phyloP scores from a whole-genome alignment of 1,140 invertebrate species.

The Papilio polyxenes region DNA sequence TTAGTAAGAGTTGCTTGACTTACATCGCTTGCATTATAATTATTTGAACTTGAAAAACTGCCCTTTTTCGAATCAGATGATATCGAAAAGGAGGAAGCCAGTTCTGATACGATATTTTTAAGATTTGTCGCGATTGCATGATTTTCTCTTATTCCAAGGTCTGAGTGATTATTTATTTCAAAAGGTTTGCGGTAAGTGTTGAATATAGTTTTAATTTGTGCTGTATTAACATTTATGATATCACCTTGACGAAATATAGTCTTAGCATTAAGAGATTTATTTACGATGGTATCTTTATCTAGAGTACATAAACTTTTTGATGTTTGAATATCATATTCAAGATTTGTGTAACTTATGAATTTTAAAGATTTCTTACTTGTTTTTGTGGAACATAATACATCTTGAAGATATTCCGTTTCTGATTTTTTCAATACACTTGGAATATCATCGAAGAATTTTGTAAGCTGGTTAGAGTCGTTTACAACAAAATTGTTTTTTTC shows the following conservation, averaged over 20 bases:
- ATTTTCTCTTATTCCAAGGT: constrained; percentile 19
- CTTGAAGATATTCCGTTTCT: not conserved
- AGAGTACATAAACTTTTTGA: constrained; percentile 5
- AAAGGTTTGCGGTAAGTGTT: constrained; percentile 12
- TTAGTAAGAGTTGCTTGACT: constrained; percentile 21
- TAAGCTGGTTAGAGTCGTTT: not conserved
- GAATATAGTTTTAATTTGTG: constrained; percentile 29
- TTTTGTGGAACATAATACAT: not conserved
- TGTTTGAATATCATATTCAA: not conserved
- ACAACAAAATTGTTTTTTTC: not conserved
- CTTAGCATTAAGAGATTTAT: not conserved
- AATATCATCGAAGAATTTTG: not conserved
- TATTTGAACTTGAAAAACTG: constrained; percentile 29
- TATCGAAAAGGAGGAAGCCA: not conserved
- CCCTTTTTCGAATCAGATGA: constrained; percentile 11
- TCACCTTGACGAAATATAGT: constrained; percentile 24
- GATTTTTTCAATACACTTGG: not conserved
- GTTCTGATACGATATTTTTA: constrained; percentile 10
- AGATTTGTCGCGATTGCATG: not conserved
- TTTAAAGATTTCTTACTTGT: constrained; percentile 14
- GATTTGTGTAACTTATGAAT: constrained; percentile 4
- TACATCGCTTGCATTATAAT: constrained; percentile 7
- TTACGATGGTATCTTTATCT: not conserved
- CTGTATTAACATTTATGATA: constrained; percentile 29
- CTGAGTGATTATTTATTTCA: not conserved